These are phyloP conservation scores for Noturus placidus DNA, from an alignment of 2,113 vertebrate genomes.

Conservation along the genomic window DNA sequence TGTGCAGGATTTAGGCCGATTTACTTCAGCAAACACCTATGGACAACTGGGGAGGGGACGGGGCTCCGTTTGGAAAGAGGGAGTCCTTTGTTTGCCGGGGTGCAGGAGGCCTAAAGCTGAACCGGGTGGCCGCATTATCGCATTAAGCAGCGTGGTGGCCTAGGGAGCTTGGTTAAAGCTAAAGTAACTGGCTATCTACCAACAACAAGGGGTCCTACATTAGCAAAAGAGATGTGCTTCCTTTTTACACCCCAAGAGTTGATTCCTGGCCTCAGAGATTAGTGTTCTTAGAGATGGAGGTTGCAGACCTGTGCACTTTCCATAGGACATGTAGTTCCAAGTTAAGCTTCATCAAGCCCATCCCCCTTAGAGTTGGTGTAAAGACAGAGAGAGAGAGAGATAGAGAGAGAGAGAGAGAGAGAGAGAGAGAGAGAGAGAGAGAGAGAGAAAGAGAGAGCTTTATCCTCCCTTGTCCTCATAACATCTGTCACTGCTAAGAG, in stretches of 20 bases:
- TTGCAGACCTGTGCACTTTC: slow-evolving; percentile 16
- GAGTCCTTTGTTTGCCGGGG: slow-evolving; percentile 86
- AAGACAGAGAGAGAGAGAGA: slow-evolving; percentile 24
- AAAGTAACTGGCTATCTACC: slow-evolving; percentile 61
- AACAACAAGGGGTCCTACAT: slow-evolving; percentile 48
- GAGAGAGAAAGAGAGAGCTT: slow-evolving; percentile 46
- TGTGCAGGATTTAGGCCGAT: slow-evolving; percentile 91
- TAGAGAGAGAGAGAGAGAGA: slow-evolving; percentile 34
- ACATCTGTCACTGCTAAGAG: slow-evolving; percentile 62
- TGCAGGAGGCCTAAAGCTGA: slow-evolving; percentile 80
- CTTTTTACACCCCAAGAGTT: slow-evolving; percentile 25
- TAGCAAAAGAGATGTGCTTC: slow-evolving; percentile 43
- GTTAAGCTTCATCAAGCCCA: slow-evolving; percentile 53
- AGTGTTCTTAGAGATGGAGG: slow-evolving; percentile 33
- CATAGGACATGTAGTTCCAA: slow-evolving; percentile 38
- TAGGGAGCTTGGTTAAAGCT: slow-evolving; percentile 79
- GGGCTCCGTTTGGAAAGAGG: slow-evolving; percentile 79
- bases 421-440: slow-evolving; percentile 26
- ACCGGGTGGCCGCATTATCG: slow-evolving; percentile 82
- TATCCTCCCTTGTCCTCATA: slow-evolving; percentile 54
- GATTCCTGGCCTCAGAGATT: slow-evolving; percentile 47
- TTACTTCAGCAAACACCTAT: slow-evolving; percentile 94
- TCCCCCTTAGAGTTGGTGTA: slow-evolving; percentile 46
- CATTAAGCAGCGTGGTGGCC: slow-evolving; percentile 82
- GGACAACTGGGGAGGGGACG: slow-evolving; percentile 80